These are phyloP conservation scores for Onychostruthus taczanowskii DNA, from an alignment of 2,113 vertebrate genomes.

Conservation along the genomic window DNA sequence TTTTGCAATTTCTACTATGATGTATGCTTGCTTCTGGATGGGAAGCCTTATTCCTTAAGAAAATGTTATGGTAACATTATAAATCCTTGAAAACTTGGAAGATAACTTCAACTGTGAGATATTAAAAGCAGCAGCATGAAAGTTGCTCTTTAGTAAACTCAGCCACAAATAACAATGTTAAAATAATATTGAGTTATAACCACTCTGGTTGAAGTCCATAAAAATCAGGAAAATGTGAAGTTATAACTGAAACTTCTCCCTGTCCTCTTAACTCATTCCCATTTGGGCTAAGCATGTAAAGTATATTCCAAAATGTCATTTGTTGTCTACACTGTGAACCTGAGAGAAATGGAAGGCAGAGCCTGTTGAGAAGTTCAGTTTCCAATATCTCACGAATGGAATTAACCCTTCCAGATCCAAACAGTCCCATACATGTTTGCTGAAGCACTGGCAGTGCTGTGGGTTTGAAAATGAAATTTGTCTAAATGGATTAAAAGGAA, in stretches of 20 bases:
- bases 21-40: conserved; percentile 45
- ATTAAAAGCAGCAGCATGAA: conserved; percentile 38
- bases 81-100: conserved; percentile 70
- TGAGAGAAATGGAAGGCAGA: not conserved
- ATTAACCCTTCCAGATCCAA: not conserved
- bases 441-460: not conserved
- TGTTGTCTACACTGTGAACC: not conserved
- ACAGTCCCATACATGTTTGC: not conserved
- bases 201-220: conserved; percentile 42
- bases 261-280: not conserved
- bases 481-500: not conserved
- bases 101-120: conserved; percentile 53
- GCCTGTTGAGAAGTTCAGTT: not conserved
- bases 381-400: not conserved
- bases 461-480: not conserved
- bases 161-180: conserved; percentile 55
- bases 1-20: conserved; percentile 53
- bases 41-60: conserved; percentile 68
- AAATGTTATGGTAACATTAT: conserved; percentile 63
- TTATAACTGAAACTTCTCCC: conserved; percentile 22
- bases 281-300: not conserved
- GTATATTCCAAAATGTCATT: not conserved
- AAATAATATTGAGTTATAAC: conserved; percentile 56
- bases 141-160: conserved; percentile 6
- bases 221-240: conserved; percentile 59